Conservation (phyloP, 1,140 invertebrate species). For the Hypsibius dujardini region DNA sequence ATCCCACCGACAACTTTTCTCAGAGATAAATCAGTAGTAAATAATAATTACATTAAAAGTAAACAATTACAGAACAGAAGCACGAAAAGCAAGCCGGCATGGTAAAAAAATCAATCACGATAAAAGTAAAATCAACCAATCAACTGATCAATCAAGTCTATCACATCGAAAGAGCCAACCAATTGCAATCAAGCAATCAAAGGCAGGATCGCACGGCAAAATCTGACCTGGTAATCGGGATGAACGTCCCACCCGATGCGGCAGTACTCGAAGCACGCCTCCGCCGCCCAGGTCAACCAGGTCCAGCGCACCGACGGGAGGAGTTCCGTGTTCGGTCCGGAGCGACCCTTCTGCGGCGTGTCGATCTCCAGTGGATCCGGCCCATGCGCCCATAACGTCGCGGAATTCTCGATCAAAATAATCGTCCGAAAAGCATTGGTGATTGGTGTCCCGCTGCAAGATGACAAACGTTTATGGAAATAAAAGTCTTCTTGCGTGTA, state of each 20-base stretch:
- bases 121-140: too few species aligned
- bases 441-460: not conserved
- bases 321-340: not conserved
- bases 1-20: too few species aligned
- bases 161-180: too few species aligned
- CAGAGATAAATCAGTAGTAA: too few species aligned
- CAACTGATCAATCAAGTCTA: too few species aligned
- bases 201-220: not conserved
- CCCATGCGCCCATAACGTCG: not conserved
- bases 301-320: not conserved
- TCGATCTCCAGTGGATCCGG: slow-evolving; percentile 1
- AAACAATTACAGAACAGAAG: too few species aligned
- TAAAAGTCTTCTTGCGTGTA: too few species aligned
- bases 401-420: not conserved
- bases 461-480: too few species aligned
- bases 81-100: too few species aligned
- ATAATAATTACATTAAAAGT: too few species aligned
- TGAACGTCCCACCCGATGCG: slow-evolving; percentile 3
- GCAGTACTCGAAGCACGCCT: not conserved
- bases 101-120: too few species aligned
- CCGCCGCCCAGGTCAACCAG: not conserved
- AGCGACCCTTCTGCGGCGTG: not conserved
- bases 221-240: not conserved
- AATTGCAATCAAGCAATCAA: too few species aligned
- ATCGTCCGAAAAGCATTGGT: not conserved